Conservation (phyloP, 2,113 vertebrate genomes). For the Hemiscyllium ocellatum region DNA sequence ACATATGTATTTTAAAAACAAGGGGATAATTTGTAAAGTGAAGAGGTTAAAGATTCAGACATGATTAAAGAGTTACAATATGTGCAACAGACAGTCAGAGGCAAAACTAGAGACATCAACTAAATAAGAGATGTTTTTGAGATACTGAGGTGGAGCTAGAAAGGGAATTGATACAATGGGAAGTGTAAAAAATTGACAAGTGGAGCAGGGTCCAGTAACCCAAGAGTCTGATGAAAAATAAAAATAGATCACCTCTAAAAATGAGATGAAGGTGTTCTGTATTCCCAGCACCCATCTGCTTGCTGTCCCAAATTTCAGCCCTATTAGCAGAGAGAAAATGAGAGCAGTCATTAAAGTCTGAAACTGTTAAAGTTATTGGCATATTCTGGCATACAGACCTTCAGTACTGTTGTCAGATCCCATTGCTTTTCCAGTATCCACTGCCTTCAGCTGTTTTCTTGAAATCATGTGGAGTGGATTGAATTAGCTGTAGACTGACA, state of each 20-base stretch:
- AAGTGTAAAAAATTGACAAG: background rate
- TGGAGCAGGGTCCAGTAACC: background rate
- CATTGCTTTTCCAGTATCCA: too few relatives aligned
- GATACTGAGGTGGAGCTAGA: background rate
- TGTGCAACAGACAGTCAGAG: background rate
- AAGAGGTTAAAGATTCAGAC: background rate
- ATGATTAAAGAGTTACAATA: background rate
- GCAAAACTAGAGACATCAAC: background rate
- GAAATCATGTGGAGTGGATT: too few relatives aligned
- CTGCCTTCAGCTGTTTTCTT: too few relatives aligned
- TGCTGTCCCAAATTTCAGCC: background rate
- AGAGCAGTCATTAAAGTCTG: background rate
- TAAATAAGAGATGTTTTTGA: background rate
- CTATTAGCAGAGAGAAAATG: background rate
- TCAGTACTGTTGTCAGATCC: too few relatives aligned
- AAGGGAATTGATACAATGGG: background rate
- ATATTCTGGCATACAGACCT: too few relatives aligned
- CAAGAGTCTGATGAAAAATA: background rate
- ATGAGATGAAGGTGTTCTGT: background rate
- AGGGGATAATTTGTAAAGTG: background rate
- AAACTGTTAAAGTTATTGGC: background rate
- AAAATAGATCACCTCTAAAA: background rate
- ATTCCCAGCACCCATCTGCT: background rate
- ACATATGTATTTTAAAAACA: background rate
- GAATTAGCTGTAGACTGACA: too few relatives aligned